Base-by-base conservation (phyloP, 2,888 invertebrate species). In the Celastrina argiolus region DNA sequence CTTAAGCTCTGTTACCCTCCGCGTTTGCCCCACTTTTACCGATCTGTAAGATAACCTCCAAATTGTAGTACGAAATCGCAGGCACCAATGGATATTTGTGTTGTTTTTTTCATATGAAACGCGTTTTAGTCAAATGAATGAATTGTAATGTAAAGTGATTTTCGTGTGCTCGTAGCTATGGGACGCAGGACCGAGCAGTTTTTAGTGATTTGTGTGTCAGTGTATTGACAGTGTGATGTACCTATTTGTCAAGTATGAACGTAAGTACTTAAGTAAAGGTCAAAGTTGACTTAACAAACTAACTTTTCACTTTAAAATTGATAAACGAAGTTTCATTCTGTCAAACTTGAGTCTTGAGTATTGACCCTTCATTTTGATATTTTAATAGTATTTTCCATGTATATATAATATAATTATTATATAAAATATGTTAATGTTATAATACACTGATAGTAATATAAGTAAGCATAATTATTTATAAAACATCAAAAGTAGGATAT, bases 31-130 rank as follows among this genome's bases (percentile, higher is more conserved):
- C 85, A 87, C 87, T 85, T 87, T 85, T 79, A 81, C 82, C 82
- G 82, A 84, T 84, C 82, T 79, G 78, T 73, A 79, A 83, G 80
- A 84, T 90, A 91, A 91, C 90, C 90, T 90, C 82, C 87, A 91
- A 90, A 83, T 81, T 79, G 71, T 74, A 82, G 82, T 79, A 73
- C 82, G 69, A 75, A 77, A 81, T 77, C 78, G 79, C 77, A 61
- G 69, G 61, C 36, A 22, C 34, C 8, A 61, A 61, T 36, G 36
- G 39, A 16, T 36, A 61, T 61, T 61, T 14, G 61, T 18, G 12
- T 39, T 36, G 39, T 12, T 61, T 22, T n/a, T 26, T 51, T 51
- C 14, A 22, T 22, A 5, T 51, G 14, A 51, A 51, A 51, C 51
- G 14, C 51, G 12, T 51, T 51, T 51, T 16, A 22, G 22, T 6